These are phyloP conservation scores for Coryphaenoides rupestris DNA, from an alignment of 2,113 vertebrate genomes.

Conservation along the genomic window DNA sequence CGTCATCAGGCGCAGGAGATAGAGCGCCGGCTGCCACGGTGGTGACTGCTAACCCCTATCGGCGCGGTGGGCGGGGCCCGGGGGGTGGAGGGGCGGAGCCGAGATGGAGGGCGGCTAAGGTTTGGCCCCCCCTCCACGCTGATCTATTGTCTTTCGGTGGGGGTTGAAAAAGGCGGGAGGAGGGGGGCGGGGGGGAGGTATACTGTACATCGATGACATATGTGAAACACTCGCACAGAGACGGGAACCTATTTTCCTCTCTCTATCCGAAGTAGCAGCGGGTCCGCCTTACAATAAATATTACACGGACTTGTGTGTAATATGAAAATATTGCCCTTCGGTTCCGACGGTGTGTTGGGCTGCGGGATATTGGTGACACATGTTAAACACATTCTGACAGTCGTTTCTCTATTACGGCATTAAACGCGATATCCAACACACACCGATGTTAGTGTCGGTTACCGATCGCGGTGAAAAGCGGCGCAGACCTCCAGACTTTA, in stretches of 20 bases:
- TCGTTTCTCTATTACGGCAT: too few species aligned
- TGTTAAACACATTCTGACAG: neutral
- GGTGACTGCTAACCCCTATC: conserved; percentile 56
- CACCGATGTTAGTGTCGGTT: neutral
- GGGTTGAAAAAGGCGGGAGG: conserved; percentile 38
- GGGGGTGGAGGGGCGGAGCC: too few species aligned
- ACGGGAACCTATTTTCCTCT: too few species aligned
- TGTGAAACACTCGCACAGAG: conserved; percentile 24
- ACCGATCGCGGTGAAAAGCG: conserved; percentile 11
- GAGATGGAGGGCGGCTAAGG: conserved; percentile 40
- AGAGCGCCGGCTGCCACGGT: conserved; percentile 41
- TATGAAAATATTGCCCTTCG: too few species aligned
- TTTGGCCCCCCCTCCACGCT: conserved; percentile 31
- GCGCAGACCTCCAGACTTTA: conserved; percentile 18
- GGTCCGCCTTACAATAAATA: neutral
- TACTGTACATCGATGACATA: conserved; percentile 30
- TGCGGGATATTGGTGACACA: neutral
- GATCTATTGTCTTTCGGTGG: conserved; percentile 49
- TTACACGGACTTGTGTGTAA: neutral
- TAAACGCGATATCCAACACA: too few species aligned
- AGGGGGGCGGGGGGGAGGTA: neutral
- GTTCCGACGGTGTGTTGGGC: neutral
- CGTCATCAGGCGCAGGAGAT: conserved; percentile 61
- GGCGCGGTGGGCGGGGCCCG: conserved; percentile 28
- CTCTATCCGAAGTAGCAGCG: too few species aligned